Base-by-base conservation (phyloP, 2,113 vertebrate genomes). In the Echinops telfairi region DNA sequence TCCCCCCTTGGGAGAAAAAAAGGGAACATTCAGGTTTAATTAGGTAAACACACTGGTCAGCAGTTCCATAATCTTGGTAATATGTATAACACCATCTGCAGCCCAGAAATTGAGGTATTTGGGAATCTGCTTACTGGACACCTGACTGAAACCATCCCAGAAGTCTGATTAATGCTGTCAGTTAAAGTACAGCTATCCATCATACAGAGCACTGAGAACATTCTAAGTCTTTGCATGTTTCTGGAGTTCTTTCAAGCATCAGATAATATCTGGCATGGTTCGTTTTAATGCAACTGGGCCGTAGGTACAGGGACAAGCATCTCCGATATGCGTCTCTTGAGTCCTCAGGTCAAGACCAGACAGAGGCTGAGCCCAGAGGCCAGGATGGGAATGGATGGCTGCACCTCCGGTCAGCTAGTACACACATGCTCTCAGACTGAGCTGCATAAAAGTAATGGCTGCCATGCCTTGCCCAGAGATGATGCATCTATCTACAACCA, bases 1-100 rank as follows among this genome's bases (percentile, higher is more conserved):
- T 99, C 38, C 97, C 98, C 85, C 99, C 99, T 99, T 97, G 60
- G 91, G 96, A 97, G 90, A 36, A 95, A 97, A 95, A 93, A 60
- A 90, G 6, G 17, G 68, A 53, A 96, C 81, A 15, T 96, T 98
- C 78, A 97, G 80, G 83, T 68, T 91, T 58, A 38, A 64, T 82
- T 66, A 88, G 15, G 64, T 6, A 64, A 71, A 80, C 90, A 62
- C 40, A 47, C 0, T n/a, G 27, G 36, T 76, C 62, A 93, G 62
- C 11, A 57, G 12, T 84, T 80, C 70, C 20, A 16, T 73, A 83
- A 83, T 83, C 31, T 73, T 27, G 43, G 14, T 58, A 80, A 73
- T 68, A 57, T 86, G 90, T 78, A 20, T 17, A n/a, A 47, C 19
- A 47, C 53, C 53, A n/a, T 78, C 10, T 43, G 36, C 1, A 70